phyloP scores from a whole-genome alignment of 1,140 invertebrate species.

The Diorhabda carinulata region DNA sequence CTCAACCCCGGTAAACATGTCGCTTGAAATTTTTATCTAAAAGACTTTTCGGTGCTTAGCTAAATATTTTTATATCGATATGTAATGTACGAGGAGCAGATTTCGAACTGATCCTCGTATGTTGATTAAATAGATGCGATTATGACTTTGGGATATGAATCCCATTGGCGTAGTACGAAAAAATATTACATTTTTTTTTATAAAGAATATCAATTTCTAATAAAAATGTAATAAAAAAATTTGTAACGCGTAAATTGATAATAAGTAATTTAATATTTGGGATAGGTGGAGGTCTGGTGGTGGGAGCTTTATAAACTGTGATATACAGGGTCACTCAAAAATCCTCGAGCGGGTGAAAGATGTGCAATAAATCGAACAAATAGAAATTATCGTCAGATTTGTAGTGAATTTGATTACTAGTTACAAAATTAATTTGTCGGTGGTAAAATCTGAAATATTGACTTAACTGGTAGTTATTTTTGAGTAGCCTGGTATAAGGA shows the following conservation, averaged over 20 bases:
- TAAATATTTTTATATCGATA: constrained; percentile 24
- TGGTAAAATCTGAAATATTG: neutral
- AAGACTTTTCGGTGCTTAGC: constrained; percentile 16
- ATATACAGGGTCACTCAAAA: constrained; percentile 15
- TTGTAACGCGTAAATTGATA: constrained; percentile 23
- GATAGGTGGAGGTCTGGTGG: constrained; percentile 33
- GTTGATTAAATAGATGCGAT: constrained; percentile 15
- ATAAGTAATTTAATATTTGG: constrained; percentile 25
- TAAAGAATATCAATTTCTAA: constrained; percentile 18
- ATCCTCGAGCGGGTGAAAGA: neutral
- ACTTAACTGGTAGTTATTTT: constrained; percentile 6
- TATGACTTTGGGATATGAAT: neutral
- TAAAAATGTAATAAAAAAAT: constrained; percentile 13
- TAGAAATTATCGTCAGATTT: neutral
- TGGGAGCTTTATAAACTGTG: constrained; percentile 25
- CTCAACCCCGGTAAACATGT: constrained; percentile 75
- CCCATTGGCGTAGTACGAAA: neutral
- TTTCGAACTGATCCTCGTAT: constrained; percentile 14
- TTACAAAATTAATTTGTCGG: neutral
- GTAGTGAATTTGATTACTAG: neutral
- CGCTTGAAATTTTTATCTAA: constrained; percentile 52
- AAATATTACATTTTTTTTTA: neutral
- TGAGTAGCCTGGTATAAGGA: constrained; percentile 10
- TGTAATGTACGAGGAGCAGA: constrained; percentile 8
- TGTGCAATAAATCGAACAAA: neutral